Evolutionary conservation across 23 tunicate genomes (phyloP).

Genomic region (Diplosoma virens): DNA sequence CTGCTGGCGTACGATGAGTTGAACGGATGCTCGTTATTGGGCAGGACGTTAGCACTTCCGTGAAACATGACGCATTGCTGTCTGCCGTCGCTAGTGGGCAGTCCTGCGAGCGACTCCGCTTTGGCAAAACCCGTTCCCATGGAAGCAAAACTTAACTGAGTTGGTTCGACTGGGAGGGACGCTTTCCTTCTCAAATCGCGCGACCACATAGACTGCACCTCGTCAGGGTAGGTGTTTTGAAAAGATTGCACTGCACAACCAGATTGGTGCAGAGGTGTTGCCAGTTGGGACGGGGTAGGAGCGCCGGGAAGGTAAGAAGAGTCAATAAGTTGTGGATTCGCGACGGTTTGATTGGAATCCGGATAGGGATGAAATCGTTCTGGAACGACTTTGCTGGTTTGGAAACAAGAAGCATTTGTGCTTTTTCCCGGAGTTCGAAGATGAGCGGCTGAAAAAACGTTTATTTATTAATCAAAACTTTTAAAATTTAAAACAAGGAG

Average conservation of each 20-base stretch:
- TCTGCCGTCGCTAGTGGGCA: constrained; percentile 10
- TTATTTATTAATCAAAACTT: not conserved
- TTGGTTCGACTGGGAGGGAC: constrained; percentile 22
- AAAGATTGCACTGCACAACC: too few species aligned
- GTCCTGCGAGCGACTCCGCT: constrained; percentile 35
- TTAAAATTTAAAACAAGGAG: not conserved
- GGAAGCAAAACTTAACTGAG: constrained; percentile 24
- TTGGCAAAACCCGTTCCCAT: constrained; percentile 29
- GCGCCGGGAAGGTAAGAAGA: too few species aligned
- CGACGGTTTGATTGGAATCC: too few species aligned
- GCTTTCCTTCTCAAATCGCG: constrained; percentile 39
- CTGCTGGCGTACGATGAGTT: constrained; percentile 3
- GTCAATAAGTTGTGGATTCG: too few species aligned
- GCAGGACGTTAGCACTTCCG: constrained; percentile 46
- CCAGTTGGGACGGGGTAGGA: too few species aligned
- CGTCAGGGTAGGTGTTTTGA: not conserved
- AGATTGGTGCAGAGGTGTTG: too few species aligned
- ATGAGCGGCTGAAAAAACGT: not conserved
- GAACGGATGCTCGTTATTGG: constrained; percentile 44
- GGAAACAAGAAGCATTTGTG: not conserved
- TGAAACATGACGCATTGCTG: constrained; percentile 25
- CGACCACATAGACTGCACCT: constrained; percentile 13
- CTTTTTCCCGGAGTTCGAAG: not conserved
- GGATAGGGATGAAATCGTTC: too few species aligned
- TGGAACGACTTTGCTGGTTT: too few species aligned